Evolutionary conservation across 2,888 invertebrate species (phyloP).

Genomic region (Rambutsinella grinnellia): DNA sequence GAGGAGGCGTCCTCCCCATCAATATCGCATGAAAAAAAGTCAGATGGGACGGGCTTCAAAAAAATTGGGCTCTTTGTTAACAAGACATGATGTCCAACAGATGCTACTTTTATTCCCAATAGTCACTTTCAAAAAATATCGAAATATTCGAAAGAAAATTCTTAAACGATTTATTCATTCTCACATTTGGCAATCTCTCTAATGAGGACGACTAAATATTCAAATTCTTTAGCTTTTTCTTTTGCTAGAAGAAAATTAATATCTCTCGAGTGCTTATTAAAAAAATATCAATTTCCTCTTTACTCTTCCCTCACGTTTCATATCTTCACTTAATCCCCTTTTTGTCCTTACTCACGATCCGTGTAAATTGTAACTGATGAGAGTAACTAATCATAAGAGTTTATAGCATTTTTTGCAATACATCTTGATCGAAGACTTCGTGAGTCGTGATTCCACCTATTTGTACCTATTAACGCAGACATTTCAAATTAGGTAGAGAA

Average conservation of each 20-base stretch:
- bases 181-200: too few species aligned
- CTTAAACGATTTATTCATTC: too few species aligned
- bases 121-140: too few species aligned
- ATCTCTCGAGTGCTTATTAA: too few species aligned
- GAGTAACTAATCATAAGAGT: background rate
- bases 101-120: conserved; percentile 39
- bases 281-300: conserved; percentile 45
- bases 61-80: conserved; percentile 37
- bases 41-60: conserved; percentile 41
- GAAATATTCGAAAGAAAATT: too few species aligned
- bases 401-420: background rate
- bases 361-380: background rate
- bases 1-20: conserved; percentile 30
- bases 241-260: too few species aligned
- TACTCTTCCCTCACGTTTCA: conserved; percentile 41
- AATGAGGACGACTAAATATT: too few species aligned
- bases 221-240: too few species aligned
- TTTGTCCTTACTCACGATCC: background rate
- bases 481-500: background rate
- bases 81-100: conserved; percentile 42
- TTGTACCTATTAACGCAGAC: background rate
- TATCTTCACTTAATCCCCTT: background rate
- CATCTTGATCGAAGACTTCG: background rate
- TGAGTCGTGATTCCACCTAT: background rate
- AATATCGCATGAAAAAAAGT: conserved; percentile 25